Evolutionary conservation across 2,797 vertebrate genomes (phyloP).

Genomic region (Amazonetta brasiliensis): DNA sequence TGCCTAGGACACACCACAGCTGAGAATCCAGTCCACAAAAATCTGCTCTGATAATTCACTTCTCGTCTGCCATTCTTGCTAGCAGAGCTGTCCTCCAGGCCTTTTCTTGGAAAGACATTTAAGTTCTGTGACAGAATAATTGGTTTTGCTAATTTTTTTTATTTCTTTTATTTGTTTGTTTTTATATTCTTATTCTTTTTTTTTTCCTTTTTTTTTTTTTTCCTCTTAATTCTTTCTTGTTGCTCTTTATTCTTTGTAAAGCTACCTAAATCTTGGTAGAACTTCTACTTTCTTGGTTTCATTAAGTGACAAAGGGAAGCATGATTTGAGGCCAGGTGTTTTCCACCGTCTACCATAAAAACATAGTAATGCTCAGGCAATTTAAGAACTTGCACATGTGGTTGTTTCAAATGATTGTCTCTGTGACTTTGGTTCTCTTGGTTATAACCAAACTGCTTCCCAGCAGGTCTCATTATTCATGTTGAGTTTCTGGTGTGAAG

Average conservation of each 20-base stretch:
- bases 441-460: background rate
- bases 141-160: background rate
- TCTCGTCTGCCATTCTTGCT: background rate
- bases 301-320: background rate
- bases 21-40: background rate
- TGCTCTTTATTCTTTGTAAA: background rate
- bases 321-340: background rate
- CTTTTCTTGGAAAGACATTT: background rate
- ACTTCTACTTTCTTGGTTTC: background rate
- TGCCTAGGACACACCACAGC: background rate
- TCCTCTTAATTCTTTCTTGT: background rate
- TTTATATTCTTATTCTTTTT: background rate
- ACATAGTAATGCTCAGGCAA: background rate
- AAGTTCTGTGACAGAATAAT: background rate
- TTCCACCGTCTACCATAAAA: background rate
- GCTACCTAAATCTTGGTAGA: background rate
- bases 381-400: fast-evolving
- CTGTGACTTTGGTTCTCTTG: background rate
- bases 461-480: background rate
- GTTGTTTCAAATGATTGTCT: background rate
- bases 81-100: background rate
- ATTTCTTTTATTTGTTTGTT: background rate
- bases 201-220: background rate
- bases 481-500: background rate
- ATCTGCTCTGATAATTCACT: background rate